phyloP scores from a whole-genome alignment of 2,113 vertebrate species.

The Noturus placidus region DNA sequence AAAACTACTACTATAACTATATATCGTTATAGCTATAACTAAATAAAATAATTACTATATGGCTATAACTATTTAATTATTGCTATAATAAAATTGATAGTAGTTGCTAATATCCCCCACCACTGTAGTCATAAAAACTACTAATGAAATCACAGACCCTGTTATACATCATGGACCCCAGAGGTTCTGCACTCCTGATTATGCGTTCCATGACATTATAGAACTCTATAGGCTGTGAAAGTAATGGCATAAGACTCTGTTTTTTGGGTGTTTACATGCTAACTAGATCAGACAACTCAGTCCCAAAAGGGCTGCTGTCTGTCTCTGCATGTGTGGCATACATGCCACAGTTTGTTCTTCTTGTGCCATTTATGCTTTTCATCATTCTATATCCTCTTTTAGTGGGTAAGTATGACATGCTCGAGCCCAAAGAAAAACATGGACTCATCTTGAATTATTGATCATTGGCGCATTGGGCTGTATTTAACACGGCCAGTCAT shows the following conservation, averaged over 20 bases:
- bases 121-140: neutral
- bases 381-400: slow-evolving; percentile 4
- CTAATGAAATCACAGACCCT: neutral
- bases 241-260: slow-evolving; percentile 33
- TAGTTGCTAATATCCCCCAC: neutral
- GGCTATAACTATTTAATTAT: neutral
- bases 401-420: slow-evolving; percentile 16
- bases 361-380: slow-evolving; percentile 42
- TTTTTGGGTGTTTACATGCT: slow-evolving; percentile 57
- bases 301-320: slow-evolving; percentile 43
- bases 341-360: slow-evolving; percentile 38
- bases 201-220: neutral
- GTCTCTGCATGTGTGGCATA: neutral
- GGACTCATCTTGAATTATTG: slow-evolving; percentile 60
- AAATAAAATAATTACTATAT: no score
- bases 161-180: neutral
- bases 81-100: neutral
- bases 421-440: slow-evolving; percentile 36
- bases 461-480: slow-evolving; percentile 49
- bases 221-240: slow-evolving; percentile 25
- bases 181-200: neutral
- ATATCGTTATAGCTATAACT: neutral
- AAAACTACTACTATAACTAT: neutral
- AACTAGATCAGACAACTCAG: slow-evolving; percentile 64
- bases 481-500: slow-evolving; percentile 49